Evolutionary conservation across 2,888 invertebrate genomes (phyloP).

Genomic region (Ornithoptera priamus): DNA sequence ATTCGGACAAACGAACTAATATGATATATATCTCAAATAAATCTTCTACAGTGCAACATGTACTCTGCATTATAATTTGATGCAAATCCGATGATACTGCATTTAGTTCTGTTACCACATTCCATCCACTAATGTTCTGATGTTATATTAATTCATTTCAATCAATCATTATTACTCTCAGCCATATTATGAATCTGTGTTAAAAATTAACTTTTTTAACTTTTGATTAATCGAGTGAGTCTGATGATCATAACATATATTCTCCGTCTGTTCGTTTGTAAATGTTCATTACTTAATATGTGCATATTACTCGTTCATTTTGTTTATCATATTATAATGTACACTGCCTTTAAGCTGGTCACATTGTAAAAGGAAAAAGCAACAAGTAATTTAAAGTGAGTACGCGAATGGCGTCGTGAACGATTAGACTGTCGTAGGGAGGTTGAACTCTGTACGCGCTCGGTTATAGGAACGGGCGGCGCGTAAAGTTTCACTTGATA

Average conservation of each 20-base stretch:
- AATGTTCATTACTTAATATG: neutral
- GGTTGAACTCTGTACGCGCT: conserved; percentile 9
- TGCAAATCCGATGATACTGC: conserved; percentile 14
- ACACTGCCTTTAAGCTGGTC: conserved; percentile 3
- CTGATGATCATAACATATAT: no score
- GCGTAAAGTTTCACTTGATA: neutral
- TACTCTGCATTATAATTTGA: conserved; percentile 20
- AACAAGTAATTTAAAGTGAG: conserved; percentile 25
- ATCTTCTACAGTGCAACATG: conserved; percentile 12
- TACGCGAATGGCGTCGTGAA: conserved; percentile 19
- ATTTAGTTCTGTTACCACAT: conserved; percentile 7
- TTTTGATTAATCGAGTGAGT: no score
- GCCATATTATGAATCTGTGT: no score
- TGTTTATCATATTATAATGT: conserved; percentile 3
- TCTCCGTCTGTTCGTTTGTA: neutral
- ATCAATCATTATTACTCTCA: neutral
- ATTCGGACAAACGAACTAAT: conserved; percentile 22
- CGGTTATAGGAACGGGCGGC: neutral
- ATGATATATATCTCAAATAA: conserved; percentile 29
- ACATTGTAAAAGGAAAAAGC: conserved; percentile 17
- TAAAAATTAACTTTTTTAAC: no score
- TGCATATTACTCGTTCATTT: neutral
- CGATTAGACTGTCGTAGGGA: conserved; percentile 27
- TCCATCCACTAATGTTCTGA: neutral
- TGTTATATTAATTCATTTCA: neutral